Percentiles rank a stretch among this genome's conserved stretches.
phyloP scores from a whole-genome alignment of 2,888 invertebrate genomes.

The Conchocele bisecta region DNA sequence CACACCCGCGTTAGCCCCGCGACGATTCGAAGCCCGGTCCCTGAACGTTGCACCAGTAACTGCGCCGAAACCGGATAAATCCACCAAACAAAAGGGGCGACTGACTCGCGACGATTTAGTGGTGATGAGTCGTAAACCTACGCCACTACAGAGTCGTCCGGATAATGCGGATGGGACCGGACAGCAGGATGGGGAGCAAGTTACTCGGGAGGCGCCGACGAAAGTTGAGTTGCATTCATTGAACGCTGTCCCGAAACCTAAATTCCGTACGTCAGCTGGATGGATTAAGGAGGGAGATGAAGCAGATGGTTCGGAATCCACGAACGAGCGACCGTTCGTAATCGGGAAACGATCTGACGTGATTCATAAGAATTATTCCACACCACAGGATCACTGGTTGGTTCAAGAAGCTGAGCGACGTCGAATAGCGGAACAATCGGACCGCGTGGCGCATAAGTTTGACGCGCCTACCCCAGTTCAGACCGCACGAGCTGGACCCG shows the following conservation, averaged over 20 bases:
- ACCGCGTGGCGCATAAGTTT: conserved; percentile 27
- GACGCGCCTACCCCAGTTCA: conserved; percentile 49
- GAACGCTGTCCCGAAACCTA: conserved; percentile 75
- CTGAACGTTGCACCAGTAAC: conserved; percentile 40
- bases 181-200: conserved; percentile 11
- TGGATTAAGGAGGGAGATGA: conserved; percentile 53
- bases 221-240: conserved; percentile 69
- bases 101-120: conserved; percentile 72
- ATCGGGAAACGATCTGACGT: conserved; percentile 63
- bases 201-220: conserved; percentile 61
- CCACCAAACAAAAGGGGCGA: conserved; percentile 36
- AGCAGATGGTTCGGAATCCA: conserved; percentile 5
- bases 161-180: conserved; percentile 12
- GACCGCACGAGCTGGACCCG: conserved; percentile 56
- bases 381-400: conserved; percentile 90
- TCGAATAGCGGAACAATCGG: conserved; percentile 82
- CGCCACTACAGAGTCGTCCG: conserved; percentile 66
- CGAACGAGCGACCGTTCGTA: conserved; percentile 48
- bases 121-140: conserved; percentile 74
- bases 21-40: neutral
- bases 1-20: too few species aligned
- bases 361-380: conserved; percentile 64
- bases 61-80: conserved; percentile 49
- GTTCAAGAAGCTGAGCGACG: conserved; percentile 95
- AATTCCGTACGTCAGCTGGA: conserved; percentile 55